phyloP scores from a whole-genome alignment of 2,888 invertebrate species.

The Tetramorium bicarinatum region DNA sequence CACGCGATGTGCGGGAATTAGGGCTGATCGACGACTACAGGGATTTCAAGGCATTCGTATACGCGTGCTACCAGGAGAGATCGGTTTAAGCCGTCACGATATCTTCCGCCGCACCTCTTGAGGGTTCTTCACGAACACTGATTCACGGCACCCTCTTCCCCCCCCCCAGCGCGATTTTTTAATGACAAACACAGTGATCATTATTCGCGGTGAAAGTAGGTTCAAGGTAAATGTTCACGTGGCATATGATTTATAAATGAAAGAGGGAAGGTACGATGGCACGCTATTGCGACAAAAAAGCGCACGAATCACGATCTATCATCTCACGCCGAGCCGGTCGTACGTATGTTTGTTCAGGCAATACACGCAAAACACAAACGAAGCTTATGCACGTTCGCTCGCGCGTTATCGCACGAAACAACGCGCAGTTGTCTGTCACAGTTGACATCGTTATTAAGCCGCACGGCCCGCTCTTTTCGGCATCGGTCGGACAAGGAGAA shows the following conservation, averaged over 20 bases:
- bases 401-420: conserved; percentile 57
- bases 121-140: conserved; percentile 69
- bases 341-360: conserved; percentile 66
- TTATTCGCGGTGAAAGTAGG: conserved; percentile 63
- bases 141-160: conserved; percentile 62
- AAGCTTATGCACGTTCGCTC: conserved; percentile 52
- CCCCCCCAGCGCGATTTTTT: conserved; percentile 73
- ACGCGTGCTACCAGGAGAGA: conserved; percentile 42
- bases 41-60: conserved; percentile 62
- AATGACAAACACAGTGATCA: conserved; percentile 69
- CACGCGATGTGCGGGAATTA: conserved; percentile 66
- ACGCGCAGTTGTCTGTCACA: conserved; percentile 64
- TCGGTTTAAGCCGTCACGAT: conserved; percentile 33
- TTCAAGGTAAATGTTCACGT: conserved; percentile 57
- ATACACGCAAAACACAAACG: conserved; percentile 66
- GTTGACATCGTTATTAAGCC: conserved; percentile 59
- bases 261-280: conserved; percentile 49
- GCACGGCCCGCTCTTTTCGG: conserved; percentile 21
- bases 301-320: conserved; percentile 52
- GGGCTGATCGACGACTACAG: conserved; percentile 69
- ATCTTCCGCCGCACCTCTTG: conserved; percentile 62
- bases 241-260: conserved; percentile 71
- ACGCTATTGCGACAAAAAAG: conserved; percentile 52
- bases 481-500: conserved; percentile 6
- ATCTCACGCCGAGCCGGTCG: conserved; percentile 42